Percentiles rank a stretch among this genome's conserved stretches.
These are phyloP conservation scores for Euwallacea similis DNA, from an alignment of 1,140 invertebrate species.

Conservation along the genomic window DNA sequence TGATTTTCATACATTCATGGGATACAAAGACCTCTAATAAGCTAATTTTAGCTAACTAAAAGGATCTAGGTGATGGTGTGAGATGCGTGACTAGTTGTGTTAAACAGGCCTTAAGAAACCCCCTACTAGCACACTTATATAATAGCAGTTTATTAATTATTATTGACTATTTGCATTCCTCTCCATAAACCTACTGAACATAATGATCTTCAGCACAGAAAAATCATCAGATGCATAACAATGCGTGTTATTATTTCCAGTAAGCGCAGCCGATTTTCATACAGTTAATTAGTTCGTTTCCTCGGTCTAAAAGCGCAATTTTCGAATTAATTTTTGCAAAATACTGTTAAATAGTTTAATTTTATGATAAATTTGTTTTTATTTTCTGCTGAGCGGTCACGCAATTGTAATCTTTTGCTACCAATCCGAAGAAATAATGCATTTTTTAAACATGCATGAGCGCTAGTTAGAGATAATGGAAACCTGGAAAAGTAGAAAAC, in stretches of 20 bases:
- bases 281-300: constrained; percentile 21
- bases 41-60: too few species aligned
- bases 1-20: neutral
- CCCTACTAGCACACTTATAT: too few species aligned
- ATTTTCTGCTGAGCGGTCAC: constrained; percentile 23
- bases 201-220: neutral
- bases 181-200: too few species aligned
- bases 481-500: constrained; percentile 5
- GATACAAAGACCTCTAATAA: too few species aligned
- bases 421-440: constrained; percentile 10
- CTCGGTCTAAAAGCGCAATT: constrained; percentile 14
- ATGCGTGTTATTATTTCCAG: constrained; percentile 11
- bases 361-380: constrained; percentile 30
- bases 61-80: too few species aligned
- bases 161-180: too few species aligned
- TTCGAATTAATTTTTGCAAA: constrained; percentile 34
- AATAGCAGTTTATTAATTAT: too few species aligned
- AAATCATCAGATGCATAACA: neutral
- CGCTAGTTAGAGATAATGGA: constrained; percentile 1
- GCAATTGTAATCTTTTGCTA: constrained; percentile 25
- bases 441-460: constrained; percentile 16
- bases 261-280: constrained; percentile 22
- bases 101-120: too few species aligned
- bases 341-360: constrained; percentile 35
- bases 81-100: too few species aligned